Base-by-base conservation (phyloP, 2,888 invertebrate genomes). In the Theodoxus fluviatilis region DNA sequence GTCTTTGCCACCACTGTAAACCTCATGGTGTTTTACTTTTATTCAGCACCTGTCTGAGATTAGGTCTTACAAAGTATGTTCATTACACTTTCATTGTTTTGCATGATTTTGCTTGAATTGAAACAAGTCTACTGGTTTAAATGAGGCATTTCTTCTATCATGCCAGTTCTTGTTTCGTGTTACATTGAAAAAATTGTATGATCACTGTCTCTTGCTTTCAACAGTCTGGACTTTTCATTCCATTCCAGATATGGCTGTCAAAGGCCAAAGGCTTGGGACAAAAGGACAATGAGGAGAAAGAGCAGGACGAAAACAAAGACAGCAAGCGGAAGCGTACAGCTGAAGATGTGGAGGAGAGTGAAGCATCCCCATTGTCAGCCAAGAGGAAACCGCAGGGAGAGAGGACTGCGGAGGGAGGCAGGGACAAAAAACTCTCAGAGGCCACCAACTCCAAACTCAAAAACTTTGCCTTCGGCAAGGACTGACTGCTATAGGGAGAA, bases 381-480 rank as follows among this genome's bases (percentile, higher is more conserved):
- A 67, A n/a, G 25, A 52, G n/a, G 47, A 67, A 52, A 61, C 31
- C 37, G 43, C 67, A 64, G 22, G 73, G 72, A n/a, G 72, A 47
- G 25, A 22, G 38, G 25, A 63, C 64, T 15, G 33, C 52, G 1
- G 55, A 57, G 7, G 47, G 37, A 9, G 67, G 71, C n/a, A 75
- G 74, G 31, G 79, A 79, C 55, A 76, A 75, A 65, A 77, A 78
- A 22, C 72, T 80, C 7, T 77, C 80, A 33, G 78, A 79, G 57
- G 71, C 73, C 3, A 77, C 80, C 3, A 83, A 81, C 72, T 75
- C 81, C 28, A 83, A 82, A 73, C 73, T 83, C 15, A 76, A 79
- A 6, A 77, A 73, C 31, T 83, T 83, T 76, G 78, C 80, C n/a
- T n/a, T n/a, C n/a, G n/a, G n/a, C n/a, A n/a, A n/a, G n/a, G n/a